phyloP scores from a whole-genome alignment of 2,113 vertebrate genomes.

The Percopsis transmontana region DNA sequence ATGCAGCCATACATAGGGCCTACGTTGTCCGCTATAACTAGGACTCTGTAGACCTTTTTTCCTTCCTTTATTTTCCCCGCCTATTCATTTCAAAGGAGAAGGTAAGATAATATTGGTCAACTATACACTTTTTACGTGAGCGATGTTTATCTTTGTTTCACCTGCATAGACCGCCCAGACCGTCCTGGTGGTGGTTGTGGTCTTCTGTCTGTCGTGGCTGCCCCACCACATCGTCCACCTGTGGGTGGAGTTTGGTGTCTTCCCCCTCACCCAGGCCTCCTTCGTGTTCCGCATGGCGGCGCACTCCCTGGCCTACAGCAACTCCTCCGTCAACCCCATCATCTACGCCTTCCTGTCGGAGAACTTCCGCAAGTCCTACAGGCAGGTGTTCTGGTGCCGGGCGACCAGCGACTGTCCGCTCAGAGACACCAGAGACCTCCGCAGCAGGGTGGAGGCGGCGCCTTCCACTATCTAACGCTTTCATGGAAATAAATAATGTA shows the following conservation, averaged over 20 bases:
- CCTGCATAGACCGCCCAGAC: slow-evolving; percentile 99
- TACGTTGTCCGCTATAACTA: too few relatives aligned
- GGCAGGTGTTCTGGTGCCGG: slow-evolving; percentile 92
- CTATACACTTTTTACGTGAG: too few relatives aligned
- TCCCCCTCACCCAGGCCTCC: slow-evolving; percentile 93
- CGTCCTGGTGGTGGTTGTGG: slow-evolving; percentile 94
- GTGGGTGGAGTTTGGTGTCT: slow-evolving; percentile 94
- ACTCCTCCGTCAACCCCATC: slow-evolving; percentile 96
- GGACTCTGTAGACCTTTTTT: too few relatives aligned
- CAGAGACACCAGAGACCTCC: slow-evolving; percentile 82
- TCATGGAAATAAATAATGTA: too few relatives aligned
- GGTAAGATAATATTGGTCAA: too few relatives aligned
- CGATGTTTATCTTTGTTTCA: too few relatives aligned
- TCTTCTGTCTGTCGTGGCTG: slow-evolving; percentile 97
- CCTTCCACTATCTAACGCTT: slow-evolving; percentile 92
- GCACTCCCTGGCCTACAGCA: slow-evolving; percentile 97
- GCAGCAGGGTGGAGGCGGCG: slow-evolving; percentile 84
- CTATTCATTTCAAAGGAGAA: too few relatives aligned
- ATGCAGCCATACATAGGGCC: too few relatives aligned
- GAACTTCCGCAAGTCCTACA: slow-evolving; percentile 97
- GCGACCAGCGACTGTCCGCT: slow-evolving; percentile 66
- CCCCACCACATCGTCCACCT: slow-evolving; percentile 93
- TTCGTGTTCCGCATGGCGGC: slow-evolving; percentile 89
- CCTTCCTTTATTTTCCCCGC: too few relatives aligned
- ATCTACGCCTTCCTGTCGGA: slow-evolving; percentile 97